Evolutionary conservation across 2,797 vertebrate species (phyloP), one percentile per base, ranked within the genome.

Genomic region (Carapus acus): DNA sequence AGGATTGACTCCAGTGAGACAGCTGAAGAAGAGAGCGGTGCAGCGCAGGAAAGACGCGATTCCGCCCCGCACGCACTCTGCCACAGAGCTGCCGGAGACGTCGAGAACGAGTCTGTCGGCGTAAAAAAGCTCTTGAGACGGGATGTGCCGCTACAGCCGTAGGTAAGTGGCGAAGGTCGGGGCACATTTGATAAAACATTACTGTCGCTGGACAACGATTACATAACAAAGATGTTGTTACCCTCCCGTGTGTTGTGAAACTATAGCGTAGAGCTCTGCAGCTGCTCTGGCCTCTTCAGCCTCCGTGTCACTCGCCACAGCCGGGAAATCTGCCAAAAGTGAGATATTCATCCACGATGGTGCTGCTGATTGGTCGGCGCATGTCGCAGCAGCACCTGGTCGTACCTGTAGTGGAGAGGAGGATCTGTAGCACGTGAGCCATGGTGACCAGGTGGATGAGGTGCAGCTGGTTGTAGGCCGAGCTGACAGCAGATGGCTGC

Each of bases 401-500:
- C 34, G 17, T 76, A 85, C 83, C 83, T 80, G 78, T 43, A 42
- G 79, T 83, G 17, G 89, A 88, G 53, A 99, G 68, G 44, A 98
- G 77, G 2, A 99, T 85, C 85, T 99, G 96, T 54, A 90, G 70
- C 42, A 97, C 78, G 41, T 98, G 96, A 44, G 92, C 91, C 92
- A 98, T 91, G 18, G 93, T 99, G 71, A 94, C 83, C 84, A 99
- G 83, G 68, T 93, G 93, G 65, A 99, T 83, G 80, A 98, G 87
- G 84, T 98, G 89, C 59, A 96, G 86, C 57, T 99, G 88, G 81
- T 94, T 97, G 83, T 93, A 97, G 46, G 92, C 90, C 46, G 93
- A 90, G 75, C 94, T 94, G 70, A 95, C 58, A 51, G 91, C 78
- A 40, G 96, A 96, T 29, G 96, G 96, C 39, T 94, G 91, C 31